phyloP scores from a whole-genome alignment of 23 tunicate genomes.

The Trididemnum clinides region DNA sequence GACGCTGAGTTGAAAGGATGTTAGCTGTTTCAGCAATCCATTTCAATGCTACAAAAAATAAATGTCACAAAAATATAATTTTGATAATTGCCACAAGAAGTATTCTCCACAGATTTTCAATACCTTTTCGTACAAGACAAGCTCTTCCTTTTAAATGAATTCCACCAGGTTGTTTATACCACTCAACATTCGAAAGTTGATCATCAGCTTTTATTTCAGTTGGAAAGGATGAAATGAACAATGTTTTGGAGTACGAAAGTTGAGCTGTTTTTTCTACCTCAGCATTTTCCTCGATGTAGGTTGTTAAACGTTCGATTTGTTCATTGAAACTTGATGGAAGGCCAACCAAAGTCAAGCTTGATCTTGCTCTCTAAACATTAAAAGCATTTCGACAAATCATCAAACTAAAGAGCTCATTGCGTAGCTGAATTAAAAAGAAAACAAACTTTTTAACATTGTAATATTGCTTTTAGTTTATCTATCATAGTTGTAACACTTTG shows the following conservation, averaged over 20 bases:
- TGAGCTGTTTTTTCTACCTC: not conserved
- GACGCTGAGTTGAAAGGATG: not conserved
- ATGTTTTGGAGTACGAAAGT: not conserved
- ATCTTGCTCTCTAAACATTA: not conserved
- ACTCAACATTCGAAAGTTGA: not conserved
- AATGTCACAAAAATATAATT: no score
- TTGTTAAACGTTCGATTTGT: not conserved
- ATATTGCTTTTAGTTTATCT: not conserved
- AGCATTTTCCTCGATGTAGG: not conserved
- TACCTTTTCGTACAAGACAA: not conserved
- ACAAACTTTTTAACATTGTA: not conserved
- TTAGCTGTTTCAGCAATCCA: not conserved
- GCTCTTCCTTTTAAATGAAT: not conserved
- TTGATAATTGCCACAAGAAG: no score
- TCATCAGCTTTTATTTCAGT: not conserved
- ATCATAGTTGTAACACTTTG: not conserved
- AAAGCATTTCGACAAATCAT: no score
- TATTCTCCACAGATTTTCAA: not conserved
- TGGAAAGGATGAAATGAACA: not conserved
- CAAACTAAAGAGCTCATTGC: not conserved
- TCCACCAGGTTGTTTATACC: not conserved
- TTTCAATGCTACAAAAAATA: not conserved
- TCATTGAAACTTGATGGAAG: not conserved
- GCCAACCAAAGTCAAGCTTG: not conserved
- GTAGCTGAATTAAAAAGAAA: not conserved